A percentile compares a stretch with the other conserved stretches of the same genome.
These are phyloP conservation scores for Timandra comae DNA, from an alignment of 2,888 invertebrate genomes.

Conservation along the genomic window DNA sequence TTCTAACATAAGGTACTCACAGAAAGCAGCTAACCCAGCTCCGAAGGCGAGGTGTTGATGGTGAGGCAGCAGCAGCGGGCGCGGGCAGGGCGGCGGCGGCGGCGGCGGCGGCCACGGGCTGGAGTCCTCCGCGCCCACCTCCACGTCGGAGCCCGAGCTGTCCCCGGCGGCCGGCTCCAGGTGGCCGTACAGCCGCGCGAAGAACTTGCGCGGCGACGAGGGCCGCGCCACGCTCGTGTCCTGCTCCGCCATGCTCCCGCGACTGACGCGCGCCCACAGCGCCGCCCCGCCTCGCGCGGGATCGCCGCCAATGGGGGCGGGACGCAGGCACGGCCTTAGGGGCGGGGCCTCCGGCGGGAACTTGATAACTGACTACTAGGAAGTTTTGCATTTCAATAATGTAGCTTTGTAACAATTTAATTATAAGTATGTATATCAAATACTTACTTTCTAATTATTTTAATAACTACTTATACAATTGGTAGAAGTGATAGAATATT, in stretches of 20 bases:
- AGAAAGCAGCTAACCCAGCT: constrained; percentile 74
- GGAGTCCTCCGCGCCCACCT: constrained; percentile 39
- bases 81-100: constrained; percentile 60
- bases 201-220: constrained; percentile 88
- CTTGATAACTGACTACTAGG: too few species aligned
- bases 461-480: too few species aligned
- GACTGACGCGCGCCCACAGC: neutral
- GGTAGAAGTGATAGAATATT: too few species aligned
- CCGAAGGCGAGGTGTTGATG: constrained; percentile 77
- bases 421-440: too few species aligned
- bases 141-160: constrained; percentile 62
- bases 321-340: neutral
- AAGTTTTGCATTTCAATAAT: too few species aligned
- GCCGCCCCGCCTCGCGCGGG: neutral
- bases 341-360: too few species aligned
- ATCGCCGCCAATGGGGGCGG: neutral
- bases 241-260: constrained; percentile 23
- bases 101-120: constrained; percentile 28
- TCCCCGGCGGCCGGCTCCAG: constrained; percentile 51
- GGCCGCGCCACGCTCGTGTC: constrained; percentile 66
- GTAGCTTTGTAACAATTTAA: too few species aligned
- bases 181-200: constrained; percentile 87
- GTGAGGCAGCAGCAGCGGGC: constrained; percentile 57
- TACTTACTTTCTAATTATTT: too few species aligned
- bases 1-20: constrained; percentile 69